Percentiles rank a stretch among this genome's conserved stretches.
These are phyloP conservation scores for Nanorana parkeri DNA, from an alignment of 2,113 vertebrate species.

Conservation along the genomic window DNA sequence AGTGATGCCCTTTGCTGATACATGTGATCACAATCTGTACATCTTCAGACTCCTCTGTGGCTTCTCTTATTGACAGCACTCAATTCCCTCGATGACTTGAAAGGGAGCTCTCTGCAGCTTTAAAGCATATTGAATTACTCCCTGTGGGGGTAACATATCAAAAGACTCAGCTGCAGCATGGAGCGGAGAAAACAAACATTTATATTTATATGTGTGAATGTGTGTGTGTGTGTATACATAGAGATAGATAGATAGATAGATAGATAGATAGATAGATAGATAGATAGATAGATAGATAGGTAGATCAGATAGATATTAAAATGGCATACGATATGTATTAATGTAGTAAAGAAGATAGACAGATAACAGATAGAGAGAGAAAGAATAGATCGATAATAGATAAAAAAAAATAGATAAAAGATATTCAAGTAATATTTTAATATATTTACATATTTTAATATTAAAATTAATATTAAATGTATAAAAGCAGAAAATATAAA, in stretches of 20 bases:
- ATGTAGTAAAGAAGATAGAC: constrained; percentile 17
- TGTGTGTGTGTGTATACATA: not conserved
- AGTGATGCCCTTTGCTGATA: constrained; percentile 29
- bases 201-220: not conserved
- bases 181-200: not conserved
- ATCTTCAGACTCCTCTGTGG: constrained; percentile 12
- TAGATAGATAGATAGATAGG: constrained; percentile 26
- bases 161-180: constrained; percentile 20
- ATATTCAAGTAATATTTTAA: too few relatives aligned
- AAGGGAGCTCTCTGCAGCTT: constrained; percentile 25
- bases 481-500: too few relatives aligned
- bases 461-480: too few relatives aligned
- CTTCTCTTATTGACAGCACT: constrained; percentile 26
- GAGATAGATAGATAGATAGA: not conserved
- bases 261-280: constrained; percentile 2
- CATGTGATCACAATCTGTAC: constrained; percentile 34
- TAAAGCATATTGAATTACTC: constrained; percentile 44
- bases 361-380: not conserved
- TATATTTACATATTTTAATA: too few relatives aligned
- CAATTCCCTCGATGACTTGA: constrained; percentile 21
- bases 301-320: constrained; percentile 32
- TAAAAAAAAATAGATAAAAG: too few relatives aligned
- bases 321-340: constrained; percentile 12
- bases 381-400: too few relatives aligned
- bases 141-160: constrained; percentile 18